phyloP scores from a whole-genome alignment of 2,113 vertebrate genomes.

The Halcyon malimbica region DNA sequence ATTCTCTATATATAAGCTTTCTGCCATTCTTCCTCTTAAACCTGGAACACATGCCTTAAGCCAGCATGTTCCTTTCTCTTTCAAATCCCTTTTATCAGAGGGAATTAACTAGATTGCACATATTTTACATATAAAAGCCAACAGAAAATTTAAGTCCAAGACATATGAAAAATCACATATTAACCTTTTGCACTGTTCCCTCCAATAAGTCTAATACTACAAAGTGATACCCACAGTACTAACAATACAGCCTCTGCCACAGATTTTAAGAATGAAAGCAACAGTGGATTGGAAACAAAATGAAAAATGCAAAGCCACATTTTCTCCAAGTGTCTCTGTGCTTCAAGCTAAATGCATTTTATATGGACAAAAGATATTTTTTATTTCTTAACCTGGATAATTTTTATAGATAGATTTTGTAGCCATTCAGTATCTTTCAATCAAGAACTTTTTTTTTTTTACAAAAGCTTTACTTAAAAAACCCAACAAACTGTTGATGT shows the following conservation, averaged over 20 bases:
- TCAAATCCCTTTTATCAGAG: background rate
- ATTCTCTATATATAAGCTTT: background rate
- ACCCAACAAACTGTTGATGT: background rate
- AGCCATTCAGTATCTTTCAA: background rate
- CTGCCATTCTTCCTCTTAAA: conserved; percentile 20
- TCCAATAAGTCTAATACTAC: background rate
- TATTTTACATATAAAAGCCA: background rate
- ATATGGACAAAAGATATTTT: background rate
- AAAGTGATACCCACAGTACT: background rate
- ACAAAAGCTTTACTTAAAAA: background rate
- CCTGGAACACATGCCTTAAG: background rate
- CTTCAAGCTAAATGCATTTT: background rate
- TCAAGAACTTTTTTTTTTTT: background rate
- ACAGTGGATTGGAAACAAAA: background rate
- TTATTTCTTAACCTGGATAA: background rate
- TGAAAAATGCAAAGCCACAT: background rate
- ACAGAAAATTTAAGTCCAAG: background rate
- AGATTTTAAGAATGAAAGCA: background rate
- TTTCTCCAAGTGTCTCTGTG: background rate
- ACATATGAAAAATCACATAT: background rate
- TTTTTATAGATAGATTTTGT: background rate
- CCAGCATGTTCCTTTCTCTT: background rate
- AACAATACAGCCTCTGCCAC: accelerated
- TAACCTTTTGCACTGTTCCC: background rate
- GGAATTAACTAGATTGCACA: background rate